These are phyloP conservation scores for Chelonus insularis DNA, from an alignment of 1,140 invertebrate species.

Conservation along the genomic window DNA sequence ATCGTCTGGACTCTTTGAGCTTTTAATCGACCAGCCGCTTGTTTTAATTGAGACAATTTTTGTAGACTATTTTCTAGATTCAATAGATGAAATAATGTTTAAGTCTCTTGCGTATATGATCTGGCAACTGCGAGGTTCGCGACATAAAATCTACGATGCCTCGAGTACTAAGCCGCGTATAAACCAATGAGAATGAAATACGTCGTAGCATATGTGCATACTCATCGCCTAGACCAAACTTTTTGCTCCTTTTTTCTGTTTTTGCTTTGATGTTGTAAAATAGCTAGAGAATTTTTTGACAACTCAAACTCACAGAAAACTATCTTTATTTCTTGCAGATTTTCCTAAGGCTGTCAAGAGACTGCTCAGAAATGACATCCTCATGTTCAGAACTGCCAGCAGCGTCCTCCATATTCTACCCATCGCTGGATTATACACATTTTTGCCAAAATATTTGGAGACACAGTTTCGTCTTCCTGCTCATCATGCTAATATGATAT, in stretches of 20 bases:
- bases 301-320: no score
- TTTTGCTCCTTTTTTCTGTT: not conserved
- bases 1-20: not conserved
- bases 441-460: constrained; percentile 92
- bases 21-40: no score
- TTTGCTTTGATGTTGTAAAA: no score
- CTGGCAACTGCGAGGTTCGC: constrained; percentile 20
- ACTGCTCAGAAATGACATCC: constrained; percentile 84
- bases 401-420: constrained; percentile 88
- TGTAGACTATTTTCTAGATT: no score
- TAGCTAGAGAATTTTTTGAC: no score
- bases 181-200: constrained; percentile 24
- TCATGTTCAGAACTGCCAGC: constrained; percentile 86
- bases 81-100: no score
- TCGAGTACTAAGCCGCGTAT: constrained; percentile 12
- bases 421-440: constrained; percentile 89
- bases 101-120: constrained; percentile 1
- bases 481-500: constrained; percentile 86
- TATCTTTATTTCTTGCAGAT: constrained; percentile 61
- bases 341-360: constrained; percentile 86
- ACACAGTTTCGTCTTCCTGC: constrained; percentile 87
- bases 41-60: no score
- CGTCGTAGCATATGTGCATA: constrained; percentile 1
- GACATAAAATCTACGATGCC: constrained; percentile 13
- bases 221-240: not conserved